Evolutionary conservation across 1,140 invertebrate genomes (phyloP), one percentile per base, ranked within the genome.

Genomic region (Heliconius eleuchia): DNA sequence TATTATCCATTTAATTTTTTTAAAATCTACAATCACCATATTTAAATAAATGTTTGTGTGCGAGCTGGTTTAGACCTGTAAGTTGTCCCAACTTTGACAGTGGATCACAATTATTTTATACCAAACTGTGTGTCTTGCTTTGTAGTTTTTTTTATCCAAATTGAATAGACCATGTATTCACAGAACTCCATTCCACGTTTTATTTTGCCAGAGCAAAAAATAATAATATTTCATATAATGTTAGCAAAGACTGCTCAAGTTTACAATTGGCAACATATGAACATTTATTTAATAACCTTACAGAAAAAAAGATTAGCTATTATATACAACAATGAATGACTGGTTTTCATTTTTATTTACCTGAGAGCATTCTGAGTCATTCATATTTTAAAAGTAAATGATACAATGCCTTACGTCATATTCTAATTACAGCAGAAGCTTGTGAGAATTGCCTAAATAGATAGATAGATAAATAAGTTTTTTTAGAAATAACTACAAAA

Each of bases 311-410:
- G 16, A 16, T 30, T 13, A 66, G 27, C 23, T 27, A 66, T 66
- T 66, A n/a, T 57, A 57, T 23, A 23, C 9, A 57, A 66, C 60
- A 66, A 66, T 66, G 27, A 66, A 66, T 66, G 60, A 66, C 27
- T 30, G 27, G 13, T 66, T 66, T 66, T 66, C 27, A 66, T 66
- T 66, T 66, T 66, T 16, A 66, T 66, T 9, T 23, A 30, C 60
- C 60, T 66, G 60, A 66, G 27, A 66, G 60, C 11, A 23, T 23
- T 23, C 55, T 66, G n/a, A 23, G 57, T 76, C 74, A 76, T 76
- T 76, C 57, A 66, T 66, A 66, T 76, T 76, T 76, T 76, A 42
- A 76, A 52, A 76, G 57, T 76, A 76, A 76, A 70, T 76, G 57
- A 76, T 60, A 76, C 57, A 57, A 76, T 39, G 55, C 57, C n/a